phyloP scores from a whole-genome alignment of 2,113 vertebrate genomes.

The Strix aluco region DNA sequence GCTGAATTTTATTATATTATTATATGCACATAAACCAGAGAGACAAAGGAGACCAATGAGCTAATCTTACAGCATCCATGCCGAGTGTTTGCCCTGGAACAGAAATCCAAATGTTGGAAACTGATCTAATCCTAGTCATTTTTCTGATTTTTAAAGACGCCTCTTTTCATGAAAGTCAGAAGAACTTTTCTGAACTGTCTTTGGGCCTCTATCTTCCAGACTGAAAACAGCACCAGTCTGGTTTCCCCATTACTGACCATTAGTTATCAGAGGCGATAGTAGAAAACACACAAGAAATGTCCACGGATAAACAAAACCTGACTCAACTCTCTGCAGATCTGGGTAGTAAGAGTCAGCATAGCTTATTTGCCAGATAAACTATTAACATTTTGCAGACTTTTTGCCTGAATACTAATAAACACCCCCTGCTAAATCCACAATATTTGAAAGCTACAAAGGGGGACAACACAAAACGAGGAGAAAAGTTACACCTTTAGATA shows the following conservation, averaged over 20 bases:
- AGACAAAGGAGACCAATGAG: not conserved
- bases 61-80: not conserved
- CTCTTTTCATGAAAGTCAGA: not conserved
- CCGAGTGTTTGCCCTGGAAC: not conserved
- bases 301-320: not conserved
- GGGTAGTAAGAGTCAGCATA: not conserved
- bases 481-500: not conserved
- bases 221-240: not conserved
- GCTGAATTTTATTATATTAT: not conserved
- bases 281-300: not conserved
- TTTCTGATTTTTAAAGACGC: not conserved
- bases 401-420: not conserved
- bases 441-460: not conserved
- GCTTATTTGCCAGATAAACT: not conserved
- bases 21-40: not conserved
- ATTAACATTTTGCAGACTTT: not conserved
- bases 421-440: not conserved
- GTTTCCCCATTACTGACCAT: not conserved
- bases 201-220: not conserved
- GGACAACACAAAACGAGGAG: not conserved
- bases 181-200: not conserved
- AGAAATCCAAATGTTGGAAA: not conserved
- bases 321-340: not conserved
- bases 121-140: not conserved
- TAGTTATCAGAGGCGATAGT: not conserved